Base-by-base conservation (phyloP, 1,140 invertebrate genomes). In the Hylaeus anthracinus region DNA sequence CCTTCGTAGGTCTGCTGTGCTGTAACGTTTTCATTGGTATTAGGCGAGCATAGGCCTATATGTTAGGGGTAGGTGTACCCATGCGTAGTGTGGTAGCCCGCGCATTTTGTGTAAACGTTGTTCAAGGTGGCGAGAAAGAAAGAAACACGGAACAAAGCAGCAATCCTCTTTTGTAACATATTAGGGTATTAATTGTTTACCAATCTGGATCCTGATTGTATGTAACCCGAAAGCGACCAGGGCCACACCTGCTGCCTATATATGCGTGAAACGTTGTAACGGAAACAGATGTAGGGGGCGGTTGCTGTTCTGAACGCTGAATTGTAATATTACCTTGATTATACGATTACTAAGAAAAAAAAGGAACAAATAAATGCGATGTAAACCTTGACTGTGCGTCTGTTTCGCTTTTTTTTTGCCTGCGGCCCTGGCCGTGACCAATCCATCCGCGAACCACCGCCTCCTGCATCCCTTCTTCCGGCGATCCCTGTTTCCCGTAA, bases 251-350 rank as follows among this genome's bases (percentile, higher is more conserved):
- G 90, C 89, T 85, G 90, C 87, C 86, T 92, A 89, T 84, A 48
- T 70, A 69, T 39, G 55, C 43, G 26, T 26, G 26, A 84, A 83
- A 84, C 74, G 76, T 69, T 79, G 70, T 81, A 80, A 84, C 37
- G n/a, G 64, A 77, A 43, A 74, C 61, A 51, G 26, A 74, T 61
- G 66, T 85, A 90, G 87, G 88, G 88, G 86, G 86, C 88, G 90
- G 91, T 90, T 92, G 89, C 86, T 86, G 91, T 91, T 92, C 90
- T 89, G 90, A 91, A 89, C 89, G 89, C 90, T 89, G 60, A 92
- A 67, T 91, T 92, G 89, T 93, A 92, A 91, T 91, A 92, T 92
- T 93, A 93, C 90, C 91, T 90, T 90, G 90, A 94, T 93, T 94
- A 94, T 93, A 93, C 90, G 90, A 93, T 92, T 93, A 90, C 91